phyloP scores from a whole-genome alignment of 2,888 invertebrate species.

The Mimachlamys varia region DNA sequence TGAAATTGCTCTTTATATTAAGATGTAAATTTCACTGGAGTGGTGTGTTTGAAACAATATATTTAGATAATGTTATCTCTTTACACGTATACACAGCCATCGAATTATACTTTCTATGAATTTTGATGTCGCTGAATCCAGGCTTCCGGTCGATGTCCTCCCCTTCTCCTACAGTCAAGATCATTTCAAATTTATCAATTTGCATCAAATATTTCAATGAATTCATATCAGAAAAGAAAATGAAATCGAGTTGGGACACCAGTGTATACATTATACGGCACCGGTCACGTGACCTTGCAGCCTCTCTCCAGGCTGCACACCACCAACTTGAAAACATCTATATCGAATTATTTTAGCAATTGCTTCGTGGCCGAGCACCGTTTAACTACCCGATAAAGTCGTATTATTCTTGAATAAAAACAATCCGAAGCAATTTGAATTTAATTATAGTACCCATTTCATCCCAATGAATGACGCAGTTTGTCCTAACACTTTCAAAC shows the following conservation, averaged over 20 bases:
- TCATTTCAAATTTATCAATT: background rate
- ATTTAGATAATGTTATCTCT: background rate
- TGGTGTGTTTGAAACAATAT: background rate
- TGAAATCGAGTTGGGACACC: background rate
- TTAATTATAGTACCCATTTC: too few relatives aligned
- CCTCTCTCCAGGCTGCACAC: background rate
- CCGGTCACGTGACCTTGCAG: background rate
- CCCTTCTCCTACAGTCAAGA: background rate
- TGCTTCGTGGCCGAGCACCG: too few relatives aligned
- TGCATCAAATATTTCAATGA: background rate
- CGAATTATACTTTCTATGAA: background rate
- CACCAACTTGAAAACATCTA: background rate
- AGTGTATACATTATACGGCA: background rate
- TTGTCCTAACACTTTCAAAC: too few relatives aligned
- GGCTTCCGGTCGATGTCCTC: background rate
- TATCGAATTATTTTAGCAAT: too few relatives aligned
- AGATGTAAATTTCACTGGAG: background rate
- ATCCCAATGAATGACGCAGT: too few relatives aligned
- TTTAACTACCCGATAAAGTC: too few relatives aligned
- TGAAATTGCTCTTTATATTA: slow-evolving; percentile 33
- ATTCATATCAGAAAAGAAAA: background rate
- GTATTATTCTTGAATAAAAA: too few relatives aligned
- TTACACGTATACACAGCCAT: background rate
- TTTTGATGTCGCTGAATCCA: background rate
- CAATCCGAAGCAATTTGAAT: too few relatives aligned